These are phyloP conservation scores for Pollenia angustigena DNA, from an alignment of 2,888 invertebrate genomes.

Conservation along the genomic window DNA sequence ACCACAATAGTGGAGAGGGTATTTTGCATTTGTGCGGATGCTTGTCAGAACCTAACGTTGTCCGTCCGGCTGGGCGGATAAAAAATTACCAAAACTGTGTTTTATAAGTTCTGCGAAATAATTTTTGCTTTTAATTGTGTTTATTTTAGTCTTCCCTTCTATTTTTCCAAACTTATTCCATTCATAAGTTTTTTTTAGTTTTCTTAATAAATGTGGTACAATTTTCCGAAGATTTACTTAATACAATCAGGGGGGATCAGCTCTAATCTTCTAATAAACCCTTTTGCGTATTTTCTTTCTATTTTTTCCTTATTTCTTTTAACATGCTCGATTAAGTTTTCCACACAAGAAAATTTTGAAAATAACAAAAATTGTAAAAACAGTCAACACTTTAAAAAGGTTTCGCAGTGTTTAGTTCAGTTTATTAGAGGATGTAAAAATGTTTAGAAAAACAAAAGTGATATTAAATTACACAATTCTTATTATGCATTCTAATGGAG, in stretches of 20 bases:
- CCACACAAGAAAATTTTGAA: constrained; percentile 27
- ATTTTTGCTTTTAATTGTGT: too few relatives aligned
- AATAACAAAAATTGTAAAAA: background rate
- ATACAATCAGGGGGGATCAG: constrained; percentile 13
- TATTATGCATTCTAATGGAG: background rate
- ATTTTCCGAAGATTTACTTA: constrained; percentile 20
- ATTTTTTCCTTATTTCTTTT: constrained; percentile 17
- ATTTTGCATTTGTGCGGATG: too few relatives aligned
- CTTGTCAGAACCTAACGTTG: too few relatives aligned
- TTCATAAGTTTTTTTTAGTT: too few relatives aligned
- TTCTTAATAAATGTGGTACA: background rate
- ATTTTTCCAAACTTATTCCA: too few relatives aligned
- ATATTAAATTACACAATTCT: constrained; percentile 42
- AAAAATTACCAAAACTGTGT: too few relatives aligned
- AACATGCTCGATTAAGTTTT: constrained; percentile 61
- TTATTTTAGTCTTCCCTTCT: too few relatives aligned
- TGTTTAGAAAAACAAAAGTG: background rate
- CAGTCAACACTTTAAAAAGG: background rate
- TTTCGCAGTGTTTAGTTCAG: too few relatives aligned
- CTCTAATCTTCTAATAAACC: background rate
- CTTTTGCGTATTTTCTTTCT: background rate
- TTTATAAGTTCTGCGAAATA: too few relatives aligned
- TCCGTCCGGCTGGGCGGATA: too few relatives aligned
- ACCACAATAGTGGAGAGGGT: too few relatives aligned
- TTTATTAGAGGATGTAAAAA: background rate